Evolutionary conservation across 2,888 invertebrate genomes (phyloP), one percentile per base, ranked within the genome.

Genomic region (Melanchra persicariae): DNA sequence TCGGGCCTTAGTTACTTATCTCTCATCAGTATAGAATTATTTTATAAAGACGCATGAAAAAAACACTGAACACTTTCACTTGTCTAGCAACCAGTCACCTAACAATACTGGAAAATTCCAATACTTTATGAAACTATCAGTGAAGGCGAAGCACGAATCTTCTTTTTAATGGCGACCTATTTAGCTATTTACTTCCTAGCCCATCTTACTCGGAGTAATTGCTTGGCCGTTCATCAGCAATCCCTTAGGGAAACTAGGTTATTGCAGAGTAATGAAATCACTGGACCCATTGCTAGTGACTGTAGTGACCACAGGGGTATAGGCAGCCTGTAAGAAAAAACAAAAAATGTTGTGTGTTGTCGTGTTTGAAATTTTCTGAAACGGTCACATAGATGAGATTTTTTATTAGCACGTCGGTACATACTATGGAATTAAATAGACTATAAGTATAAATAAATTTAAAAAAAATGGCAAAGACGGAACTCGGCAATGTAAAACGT

Each of bases 171-270:
- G 1, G 19, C n/a, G 60, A 60, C 60, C 64, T 76, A 61, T 51
- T 60, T 79, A 73, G 49, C 49, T 77, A 43, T 78, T 58, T 61
- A 58, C 34, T 63, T 12, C 26, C 43, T 49, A 52, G 55, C 26
- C 43, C 30, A 37, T 59, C 52, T 52, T 52, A 64, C 60, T 57
- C 76, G 49, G 26, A 75, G 76, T 77, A 81, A 77, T 77, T 77
- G 70, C 64, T 57, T 65, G 57, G 26, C 64, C 60, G 70, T 75
- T 74, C 76, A 77, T 81, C 70, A 65, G 49, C 55, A 37, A 75
- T 55, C 52, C 81, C 64, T 70, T 24, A 69, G 75, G 61, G 61
- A 65, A 80, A 75, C 76, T 81, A 57, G 70, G 64, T 65, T 77
- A 77, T 69, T 69, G 70, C 64, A 52, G 64, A 43, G 61, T 80